Conservation (phyloP, 2,888 invertebrate genomes). For the Bombylius discolor region DNA sequence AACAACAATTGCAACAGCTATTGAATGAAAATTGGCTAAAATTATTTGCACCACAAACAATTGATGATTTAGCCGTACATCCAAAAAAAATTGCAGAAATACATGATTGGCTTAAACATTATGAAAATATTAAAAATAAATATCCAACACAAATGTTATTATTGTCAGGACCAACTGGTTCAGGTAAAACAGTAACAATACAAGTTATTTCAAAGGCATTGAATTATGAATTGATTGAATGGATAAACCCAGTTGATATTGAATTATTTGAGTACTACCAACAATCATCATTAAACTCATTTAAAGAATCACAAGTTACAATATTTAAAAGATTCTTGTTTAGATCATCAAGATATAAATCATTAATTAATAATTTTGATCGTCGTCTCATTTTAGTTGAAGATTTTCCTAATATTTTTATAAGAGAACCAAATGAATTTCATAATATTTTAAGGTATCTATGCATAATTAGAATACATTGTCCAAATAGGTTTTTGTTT, state of each 20-base stretch:
- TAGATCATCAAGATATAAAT: conserved; percentile 61
- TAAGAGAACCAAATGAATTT: conserved; percentile 52
- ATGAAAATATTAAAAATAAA: conserved; percentile 18
- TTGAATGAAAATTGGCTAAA: conserved; percentile 43
- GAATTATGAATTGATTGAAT: conserved; percentile 45
- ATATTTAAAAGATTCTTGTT: conserved; percentile 65
- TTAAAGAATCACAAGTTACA: conserved; percentile 46
- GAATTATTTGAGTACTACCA: conserved; percentile 32
- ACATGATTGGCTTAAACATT: conserved; percentile 47
- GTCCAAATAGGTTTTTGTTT: conserved; percentile 2
- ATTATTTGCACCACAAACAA: conserved; percentile 43
- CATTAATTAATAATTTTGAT: conserved; percentile 38
- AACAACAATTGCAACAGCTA: not conserved
- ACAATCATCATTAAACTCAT: conserved; percentile 15
- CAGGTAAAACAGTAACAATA: conserved; percentile 68
- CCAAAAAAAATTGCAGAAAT: conserved; percentile 62
- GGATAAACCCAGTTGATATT: conserved; percentile 69
- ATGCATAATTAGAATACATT: not conserved
- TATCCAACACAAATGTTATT: conserved; percentile 46
- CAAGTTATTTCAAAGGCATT: conserved; percentile 51
- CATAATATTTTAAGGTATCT: conserved; percentile 52
- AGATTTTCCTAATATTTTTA: conserved; percentile 69
- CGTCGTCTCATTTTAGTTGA: conserved; percentile 56
- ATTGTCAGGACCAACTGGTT: conserved; percentile 71
- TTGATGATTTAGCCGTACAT: conserved; percentile 58